Evolutionary conservation across 2,113 vertebrate species (phyloP).

Genomic region (Stercorarius parasiticus): DNA sequence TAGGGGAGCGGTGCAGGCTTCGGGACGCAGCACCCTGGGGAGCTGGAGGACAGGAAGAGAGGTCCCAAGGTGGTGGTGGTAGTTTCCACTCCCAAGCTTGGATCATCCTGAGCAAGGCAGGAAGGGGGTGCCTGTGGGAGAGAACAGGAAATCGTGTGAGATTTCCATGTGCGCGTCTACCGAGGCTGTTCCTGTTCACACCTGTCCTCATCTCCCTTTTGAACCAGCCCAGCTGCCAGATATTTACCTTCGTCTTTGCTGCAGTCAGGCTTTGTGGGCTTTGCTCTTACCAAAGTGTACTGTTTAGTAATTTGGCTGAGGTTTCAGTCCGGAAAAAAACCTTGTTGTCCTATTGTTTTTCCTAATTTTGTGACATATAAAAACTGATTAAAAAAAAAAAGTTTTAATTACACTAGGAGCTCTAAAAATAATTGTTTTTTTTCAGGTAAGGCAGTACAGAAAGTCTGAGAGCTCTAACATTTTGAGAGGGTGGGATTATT

Average conservation of each 20-base stretch:
- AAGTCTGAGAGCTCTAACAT: neutral
- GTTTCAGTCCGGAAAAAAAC: neutral
- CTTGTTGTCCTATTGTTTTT: neutral
- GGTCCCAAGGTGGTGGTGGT: neutral
- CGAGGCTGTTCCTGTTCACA: conserved; percentile 9
- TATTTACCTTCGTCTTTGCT: conserved; percentile 11
- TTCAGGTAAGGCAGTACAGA: neutral
- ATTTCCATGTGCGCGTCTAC: neutral
- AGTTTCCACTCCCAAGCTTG: conserved; percentile 29
- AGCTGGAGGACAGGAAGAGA: conserved; percentile 47
- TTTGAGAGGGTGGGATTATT: neutral
- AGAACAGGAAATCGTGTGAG: neutral
- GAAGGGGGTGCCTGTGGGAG: conserved; percentile 46
- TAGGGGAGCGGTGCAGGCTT: rapidly evolving
- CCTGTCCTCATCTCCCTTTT: conserved; percentile 33
- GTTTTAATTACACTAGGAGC: neutral
- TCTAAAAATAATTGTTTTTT: neutral
- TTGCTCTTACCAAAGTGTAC: neutral
- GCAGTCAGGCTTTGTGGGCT: neutral
- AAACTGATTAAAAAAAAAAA: neutral
- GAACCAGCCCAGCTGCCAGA: neutral
- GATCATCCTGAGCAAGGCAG: conserved; percentile 35
- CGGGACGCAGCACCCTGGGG: conserved; percentile 8
- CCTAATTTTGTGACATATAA: neutral
- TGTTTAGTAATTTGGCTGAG: neutral